Conservation (phyloP, 2,888 invertebrate species). For the Drosophila mettleri region DNA sequence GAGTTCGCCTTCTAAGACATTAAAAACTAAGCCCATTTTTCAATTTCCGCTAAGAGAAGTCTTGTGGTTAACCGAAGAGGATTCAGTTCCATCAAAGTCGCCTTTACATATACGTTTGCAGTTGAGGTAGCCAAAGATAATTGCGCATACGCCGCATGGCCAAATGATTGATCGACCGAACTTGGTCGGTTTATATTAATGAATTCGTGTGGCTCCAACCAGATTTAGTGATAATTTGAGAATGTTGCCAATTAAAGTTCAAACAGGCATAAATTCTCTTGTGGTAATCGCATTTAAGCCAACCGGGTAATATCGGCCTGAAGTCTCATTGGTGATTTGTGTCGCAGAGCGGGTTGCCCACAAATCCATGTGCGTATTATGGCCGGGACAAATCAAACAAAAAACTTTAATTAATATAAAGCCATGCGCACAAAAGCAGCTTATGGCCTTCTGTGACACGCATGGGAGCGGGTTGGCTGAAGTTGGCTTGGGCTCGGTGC, state of each 20-base stretch:
- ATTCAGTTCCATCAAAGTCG: slow-evolving; percentile 24
- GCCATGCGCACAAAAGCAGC: slow-evolving; percentile 38
- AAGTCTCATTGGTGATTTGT: slow-evolving; percentile 33
- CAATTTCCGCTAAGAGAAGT: slow-evolving; percentile 72
- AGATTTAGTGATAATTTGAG: slow-evolving; percentile 40
- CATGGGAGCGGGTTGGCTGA: neutral
- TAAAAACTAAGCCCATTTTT: slow-evolving; percentile 66
- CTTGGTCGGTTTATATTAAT: slow-evolving; percentile 31
- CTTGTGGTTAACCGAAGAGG: slow-evolving; percentile 53
- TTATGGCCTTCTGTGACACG: slow-evolving; percentile 37
- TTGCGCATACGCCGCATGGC: slow-evolving; percentile 35
- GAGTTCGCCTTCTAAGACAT: slow-evolving; percentile 34
- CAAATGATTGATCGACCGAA: slow-evolving; percentile 5
- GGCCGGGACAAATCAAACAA: slow-evolving; percentile 59
- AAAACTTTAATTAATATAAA: slow-evolving; percentile 76
- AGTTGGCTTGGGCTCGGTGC: neutral
- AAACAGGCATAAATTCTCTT: slow-evolving; percentile 41
- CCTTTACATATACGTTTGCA: slow-evolving; percentile 12
- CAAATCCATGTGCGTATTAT: slow-evolving; percentile 8
- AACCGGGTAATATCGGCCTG: slow-evolving; percentile 20
- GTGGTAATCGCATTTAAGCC: slow-evolving; percentile 50
- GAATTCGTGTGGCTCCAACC: neutral
- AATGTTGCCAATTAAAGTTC: slow-evolving; percentile 49
- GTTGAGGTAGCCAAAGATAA: slow-evolving; percentile 16
- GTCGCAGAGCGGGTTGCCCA: neutral